These are phyloP conservation scores for Tachina fera DNA, from an alignment of 2,888 invertebrate genomes.

Conservation along the genomic window DNA sequence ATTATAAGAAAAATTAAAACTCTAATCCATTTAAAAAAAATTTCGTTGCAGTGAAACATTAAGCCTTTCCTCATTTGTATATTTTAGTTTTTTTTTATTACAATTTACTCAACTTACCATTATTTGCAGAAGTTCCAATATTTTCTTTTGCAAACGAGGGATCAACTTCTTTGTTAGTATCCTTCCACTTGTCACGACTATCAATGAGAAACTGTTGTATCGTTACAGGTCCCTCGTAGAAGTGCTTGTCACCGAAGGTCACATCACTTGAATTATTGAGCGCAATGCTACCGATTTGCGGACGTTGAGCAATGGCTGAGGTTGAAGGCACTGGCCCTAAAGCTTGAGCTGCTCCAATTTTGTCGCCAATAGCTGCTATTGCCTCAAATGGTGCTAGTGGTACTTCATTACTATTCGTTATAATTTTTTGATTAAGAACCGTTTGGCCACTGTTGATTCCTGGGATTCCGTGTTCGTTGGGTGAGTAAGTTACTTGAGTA, in stretches of 20 bases:
- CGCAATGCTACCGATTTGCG: slow-evolving; percentile 86
- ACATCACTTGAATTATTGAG: slow-evolving; percentile 88
- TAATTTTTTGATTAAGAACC: slow-evolving; percentile 77
- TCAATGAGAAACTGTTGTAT: slow-evolving; percentile 89
- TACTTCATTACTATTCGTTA: slow-evolving; percentile 44
- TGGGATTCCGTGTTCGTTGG: slow-evolving; percentile 76
- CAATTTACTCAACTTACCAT: slow-evolving; percentile 75
- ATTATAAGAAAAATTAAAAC: no score
- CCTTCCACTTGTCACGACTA: slow-evolving; percentile 79
- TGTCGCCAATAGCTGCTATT: slow-evolving; percentile 50
- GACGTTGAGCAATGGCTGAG: slow-evolving; percentile 70
- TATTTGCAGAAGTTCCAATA: slow-evolving; percentile 51
- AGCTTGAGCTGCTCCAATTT: slow-evolving; percentile 43
- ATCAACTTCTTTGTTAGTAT: slow-evolving; percentile 77
- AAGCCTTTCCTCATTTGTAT: not conserved
- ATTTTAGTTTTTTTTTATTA: not conserved
- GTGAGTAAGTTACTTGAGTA: slow-evolving; percentile 77
- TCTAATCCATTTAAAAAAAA: no score
- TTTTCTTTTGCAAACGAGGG: slow-evolving; percentile 73
- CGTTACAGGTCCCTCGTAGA: slow-evolving; percentile 90
- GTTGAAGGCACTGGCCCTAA: slow-evolving; percentile 29
- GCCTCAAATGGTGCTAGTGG: slow-evolving; percentile 32
- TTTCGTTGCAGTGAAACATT: no score
- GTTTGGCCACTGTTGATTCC: slow-evolving; percentile 77
- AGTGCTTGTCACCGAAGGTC: slow-evolving; percentile 90